Evolutionary conservation across 2,797 vertebrate genomes (phyloP).

Genomic region (Thalassophryne amazonica): DNA sequence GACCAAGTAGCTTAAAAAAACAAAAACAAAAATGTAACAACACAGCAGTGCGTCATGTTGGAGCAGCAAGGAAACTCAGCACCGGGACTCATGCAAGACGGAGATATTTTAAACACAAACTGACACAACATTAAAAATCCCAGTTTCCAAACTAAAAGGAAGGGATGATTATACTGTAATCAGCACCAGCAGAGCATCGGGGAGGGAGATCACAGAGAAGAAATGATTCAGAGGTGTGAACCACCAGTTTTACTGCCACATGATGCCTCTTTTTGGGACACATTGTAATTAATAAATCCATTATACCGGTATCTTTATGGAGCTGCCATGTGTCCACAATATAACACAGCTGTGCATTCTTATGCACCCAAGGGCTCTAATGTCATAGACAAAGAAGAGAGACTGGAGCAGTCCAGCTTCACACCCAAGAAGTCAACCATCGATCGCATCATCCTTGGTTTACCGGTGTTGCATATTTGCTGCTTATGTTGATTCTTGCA

Average conservation of each 20-base stretch:
- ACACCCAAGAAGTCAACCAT: too few relatives aligned
- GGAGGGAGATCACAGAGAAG: constrained; percentile 30
- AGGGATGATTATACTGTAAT: constrained; percentile 32
- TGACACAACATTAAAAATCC: constrained; percentile 62
- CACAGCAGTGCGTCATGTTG: constrained; percentile 38
- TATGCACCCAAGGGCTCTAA: constrained; percentile 14
- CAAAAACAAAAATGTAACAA: too few relatives aligned
- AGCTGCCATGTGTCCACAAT: constrained; percentile 40
- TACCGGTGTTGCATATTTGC: too few relatives aligned
- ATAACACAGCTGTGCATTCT: constrained; percentile 3
- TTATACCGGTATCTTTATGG: constrained; percentile 9
- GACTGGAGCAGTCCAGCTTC: too few relatives aligned
- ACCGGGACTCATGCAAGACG: constrained; percentile 35
- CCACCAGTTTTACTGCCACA: constrained; percentile 20
- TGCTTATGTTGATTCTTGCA: too few relatives aligned
- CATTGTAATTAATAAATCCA: constrained; percentile 32
- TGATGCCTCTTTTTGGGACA: constrained; percentile 24
- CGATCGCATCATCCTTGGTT: too few relatives aligned
- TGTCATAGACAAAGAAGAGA: too few relatives aligned
- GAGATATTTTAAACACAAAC: constrained; percentile 41
- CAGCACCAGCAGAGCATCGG: constrained; percentile 25
- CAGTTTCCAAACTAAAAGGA: constrained; percentile 35
- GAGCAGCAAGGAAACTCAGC: constrained; percentile 17
- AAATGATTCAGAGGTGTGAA: constrained; percentile 16
- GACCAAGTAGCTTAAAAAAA: too few relatives aligned